Base-by-base conservation (phyloP, 2,113 vertebrate species). In the Gorsachius goisagi region DNA sequence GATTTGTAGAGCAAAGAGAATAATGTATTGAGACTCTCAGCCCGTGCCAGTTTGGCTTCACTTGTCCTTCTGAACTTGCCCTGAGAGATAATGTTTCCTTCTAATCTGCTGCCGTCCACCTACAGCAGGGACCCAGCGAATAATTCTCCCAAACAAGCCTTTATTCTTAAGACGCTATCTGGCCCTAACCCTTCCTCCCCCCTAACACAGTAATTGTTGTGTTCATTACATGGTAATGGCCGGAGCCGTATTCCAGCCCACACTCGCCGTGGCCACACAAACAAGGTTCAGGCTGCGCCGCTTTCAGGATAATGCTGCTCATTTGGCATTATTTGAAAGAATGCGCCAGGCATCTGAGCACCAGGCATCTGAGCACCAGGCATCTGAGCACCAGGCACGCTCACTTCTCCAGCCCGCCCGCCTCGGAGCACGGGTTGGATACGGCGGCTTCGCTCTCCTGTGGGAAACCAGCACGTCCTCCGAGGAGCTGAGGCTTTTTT, bases 51-150 rank as follows among this genome's bases (percentile, higher is more conserved):
- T 97, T 96, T 95, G 85, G 97, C 91, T 97, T 96, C 94, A 90
- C 95, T 92, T 94, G 96, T 97, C 97, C 93, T 96, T 92, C 95
- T 97, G 97, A 97, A 97, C 98, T 98, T 98, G 98, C 97, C 98
- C 97, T 91, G 97, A 98, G 98, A 98, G 98, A 98, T 98, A 98
- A 98, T 98, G 98, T 98, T 98, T 98, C 98, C 97, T 97, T 98
- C 98, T 98, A 98, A 98, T 99, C 98, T 97, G 96, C 97, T 98
- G 97, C 95, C 60, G 94, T 96, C 97, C 98, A 98, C 98, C 98
- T 98, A 98, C 98, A 94, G 93, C 80, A 90, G 96, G 96, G 97
- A 92, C 96, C 91, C 85, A 41, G 95, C 58, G 94, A 98, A 98
- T 98, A 98, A 98, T 97, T 95, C 98, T 90, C 97, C 97, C 95